Evolutionary conservation across 1,140 invertebrate genomes (phyloP), one percentile per base, ranked within the genome.

Genomic region (Wiebesia pumilae): DNA sequence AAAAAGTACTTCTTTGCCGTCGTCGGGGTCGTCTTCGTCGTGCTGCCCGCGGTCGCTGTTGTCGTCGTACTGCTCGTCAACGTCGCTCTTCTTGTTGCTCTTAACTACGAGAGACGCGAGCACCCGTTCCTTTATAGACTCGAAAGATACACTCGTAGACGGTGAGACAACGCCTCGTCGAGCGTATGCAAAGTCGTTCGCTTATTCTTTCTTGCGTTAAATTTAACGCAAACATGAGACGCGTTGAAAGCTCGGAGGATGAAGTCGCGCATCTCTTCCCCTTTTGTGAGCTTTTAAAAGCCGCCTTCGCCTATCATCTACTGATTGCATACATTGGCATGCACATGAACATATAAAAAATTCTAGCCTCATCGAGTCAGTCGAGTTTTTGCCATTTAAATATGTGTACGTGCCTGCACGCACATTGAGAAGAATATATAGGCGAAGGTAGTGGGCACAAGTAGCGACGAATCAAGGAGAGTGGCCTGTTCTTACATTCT

Each of bases 181-280:
- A 27, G 24, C 78, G 67, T 35, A 27, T 62, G 79, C 73, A 21
- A 77, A 73, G 35, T 84, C 51, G 35, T 79, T 83, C 51, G 71
- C 65, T 58, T 84, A 58, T 88, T 87, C 82, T 83, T 58, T 79
- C 88, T 90, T 87, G 88, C 85, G 89, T 91, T 90, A 90, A 90
- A 90, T 90, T 90, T 90, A 79, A 67, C 83, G 51, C 71, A 19
- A 71, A 58, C 35, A 65, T 30, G 54, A 54, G 69, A 71, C 69
- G 81, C 62, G 65, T 65, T 65, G 81, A 51, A 79, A 79, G 78
- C 80, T 43, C 47, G 58, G 35, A 67, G 38, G 80, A 81, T 43
- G 62, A 67, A 69, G 80, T 67, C 3, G 80, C 80, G 80, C 38
- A 80, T 62, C 35, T n/a, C 62, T 33, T 58, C 35, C 54, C 51